Base-by-base conservation (phyloP, 2,888 invertebrate species). In the Muschampia plurimacula region DNA sequence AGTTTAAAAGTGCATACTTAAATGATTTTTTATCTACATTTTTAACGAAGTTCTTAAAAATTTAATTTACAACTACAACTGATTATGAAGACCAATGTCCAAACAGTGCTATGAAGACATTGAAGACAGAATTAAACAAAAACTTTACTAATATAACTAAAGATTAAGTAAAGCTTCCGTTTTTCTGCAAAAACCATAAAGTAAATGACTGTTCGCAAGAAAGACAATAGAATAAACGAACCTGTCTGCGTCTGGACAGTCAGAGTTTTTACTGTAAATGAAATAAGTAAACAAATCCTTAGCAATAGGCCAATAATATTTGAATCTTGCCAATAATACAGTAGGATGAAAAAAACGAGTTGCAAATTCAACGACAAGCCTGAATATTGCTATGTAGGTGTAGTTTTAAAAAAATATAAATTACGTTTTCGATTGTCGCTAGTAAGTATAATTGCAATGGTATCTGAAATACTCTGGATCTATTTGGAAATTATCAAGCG, bases 401-500 rank as follows among this genome's bases (percentile, higher is more conserved):
- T 49, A n/a, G 49, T 0, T 49, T n/a, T 5, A 57, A 57, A 57
- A 22, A 28, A 9, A 57, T 28, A 57, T 28, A 28, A 57, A 28
- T 57, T 28, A 28, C 28, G 10, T 57, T 57, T 28, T 28, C 28
- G 28, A 28, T 57, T 57, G 12, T 28, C 10, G 15, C 28, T 28
- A 28, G 28, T 10, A 32, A 28, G 28, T 10, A 32, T 12, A 28
- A 13, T 13, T 32, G 32, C 32, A 32, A 9, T 59, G 12, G 59
- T 32, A 13, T 59, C 15, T 32, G 1, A 32, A 22, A 46, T 46
- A 66, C 41, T 15, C 67, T 7, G 10, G 15, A 68, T 78, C 80
- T 84, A 84, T 86, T 84, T 79, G 77, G 82, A 82, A 80, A 78
- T 77, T 79, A 77, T 77, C 77, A 76, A 79, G 81, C 63, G 74